Conservation (phyloP, 92 coral and sea anemone species). For the Phenganax marumi region DNA sequence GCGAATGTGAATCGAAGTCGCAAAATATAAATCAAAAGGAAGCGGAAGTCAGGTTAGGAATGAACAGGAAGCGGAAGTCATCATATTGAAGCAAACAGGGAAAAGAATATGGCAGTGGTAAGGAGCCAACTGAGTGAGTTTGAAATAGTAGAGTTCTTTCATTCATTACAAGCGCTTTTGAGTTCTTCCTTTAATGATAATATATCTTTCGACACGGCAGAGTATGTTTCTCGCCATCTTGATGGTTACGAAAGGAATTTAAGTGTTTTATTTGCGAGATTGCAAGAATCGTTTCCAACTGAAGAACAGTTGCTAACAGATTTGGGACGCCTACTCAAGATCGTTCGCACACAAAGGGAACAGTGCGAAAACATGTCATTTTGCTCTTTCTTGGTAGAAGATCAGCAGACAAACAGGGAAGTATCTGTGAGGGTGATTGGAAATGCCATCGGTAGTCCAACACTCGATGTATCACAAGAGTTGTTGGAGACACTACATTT, state of each 20-base stretch:
- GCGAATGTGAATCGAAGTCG: not conserved
- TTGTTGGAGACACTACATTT: not conserved
- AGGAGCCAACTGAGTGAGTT: constrained; percentile 20
- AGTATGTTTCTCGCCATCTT: constrained; percentile 9
- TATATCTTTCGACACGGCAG: constrained; percentile 8
- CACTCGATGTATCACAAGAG: not conserved
- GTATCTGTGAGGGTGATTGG: not conserved
- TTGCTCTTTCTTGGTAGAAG: not conserved
- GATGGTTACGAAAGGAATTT: constrained; percentile 27
- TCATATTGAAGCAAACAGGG: not conserved
- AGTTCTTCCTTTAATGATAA: constrained; percentile 3
- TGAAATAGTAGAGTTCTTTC: constrained; percentile 27
- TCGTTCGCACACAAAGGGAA: not conserved
- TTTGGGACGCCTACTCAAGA: not conserved
- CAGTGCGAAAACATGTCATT: not conserved
- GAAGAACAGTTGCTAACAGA: constrained; percentile 4
- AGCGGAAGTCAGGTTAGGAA: not conserved
- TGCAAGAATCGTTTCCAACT: not conserved
- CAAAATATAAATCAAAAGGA: constrained; percentile 6
- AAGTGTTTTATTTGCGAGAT: not conserved
- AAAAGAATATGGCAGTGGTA: not conserved
- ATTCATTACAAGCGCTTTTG: constrained; percentile 8
- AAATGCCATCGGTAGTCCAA: not conserved
- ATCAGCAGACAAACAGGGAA: not conserved
- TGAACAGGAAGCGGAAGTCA: constrained; percentile 13